Percentiles rank a stretch among this genome's conserved stretches.
These are phyloP conservation scores for Phyllotis vaccarum DNA, from an alignment of 2,797 vertebrate species.

Conservation along the genomic window DNA sequence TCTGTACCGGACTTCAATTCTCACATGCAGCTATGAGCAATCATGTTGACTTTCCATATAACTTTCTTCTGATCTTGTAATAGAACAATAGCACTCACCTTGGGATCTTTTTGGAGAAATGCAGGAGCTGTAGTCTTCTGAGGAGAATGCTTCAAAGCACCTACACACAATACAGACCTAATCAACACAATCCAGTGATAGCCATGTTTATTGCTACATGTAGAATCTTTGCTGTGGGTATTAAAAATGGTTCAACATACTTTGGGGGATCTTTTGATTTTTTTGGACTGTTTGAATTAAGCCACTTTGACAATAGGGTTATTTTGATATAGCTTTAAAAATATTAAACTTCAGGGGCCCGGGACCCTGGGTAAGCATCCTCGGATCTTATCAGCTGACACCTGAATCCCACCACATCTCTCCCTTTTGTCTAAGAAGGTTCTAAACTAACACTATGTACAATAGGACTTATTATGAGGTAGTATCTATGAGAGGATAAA, in stretches of 20 bases:
- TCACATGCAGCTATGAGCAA: not conserved
- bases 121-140: not conserved
- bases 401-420: no score
- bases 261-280: not conserved
- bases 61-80: not conserved
- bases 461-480: no score
- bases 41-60: not conserved
- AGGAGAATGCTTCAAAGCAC: not conserved
- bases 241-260: not conserved
- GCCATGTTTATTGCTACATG: not conserved
- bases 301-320: not conserved
- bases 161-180: not conserved
- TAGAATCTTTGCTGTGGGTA: not conserved
- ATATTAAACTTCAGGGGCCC: no score
- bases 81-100: not conserved
- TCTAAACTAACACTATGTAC: no score
- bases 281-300: not conserved
- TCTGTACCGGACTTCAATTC: not conserved
- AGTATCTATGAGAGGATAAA: no score
- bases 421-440: no score
- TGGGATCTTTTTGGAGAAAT: not conserved
- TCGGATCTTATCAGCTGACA: no score
- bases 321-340: not conserved
- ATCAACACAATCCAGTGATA: not conserved
- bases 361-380: no score